Conservation (phyloP, 1,140 invertebrate genomes). For the Cheumatopsyche charites region DNA sequence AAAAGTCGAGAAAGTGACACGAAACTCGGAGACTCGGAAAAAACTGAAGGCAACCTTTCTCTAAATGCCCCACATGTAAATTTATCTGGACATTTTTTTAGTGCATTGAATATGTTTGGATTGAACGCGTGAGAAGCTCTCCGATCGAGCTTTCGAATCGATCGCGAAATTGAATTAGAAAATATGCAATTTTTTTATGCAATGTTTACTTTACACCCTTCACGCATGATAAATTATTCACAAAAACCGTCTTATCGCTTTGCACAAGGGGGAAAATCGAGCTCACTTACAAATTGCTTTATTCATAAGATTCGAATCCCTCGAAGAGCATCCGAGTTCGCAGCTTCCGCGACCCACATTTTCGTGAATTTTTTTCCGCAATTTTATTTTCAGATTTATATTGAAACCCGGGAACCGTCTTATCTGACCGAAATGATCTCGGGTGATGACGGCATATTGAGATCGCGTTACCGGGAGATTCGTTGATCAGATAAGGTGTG, state of each 20-base stretch:
- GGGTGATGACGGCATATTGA: conserved; percentile 47
- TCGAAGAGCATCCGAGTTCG: background rate
- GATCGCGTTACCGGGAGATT: conserved; percentile 46
- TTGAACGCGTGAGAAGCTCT: background rate
- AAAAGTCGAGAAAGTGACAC: conserved; percentile 23
- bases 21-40: background rate
- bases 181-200: conserved; percentile 56
- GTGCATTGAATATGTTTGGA: background rate
- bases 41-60: background rate
- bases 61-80: conserved; percentile 4
- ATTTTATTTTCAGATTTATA: conserved; percentile 51
- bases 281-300: conserved; percentile 44
- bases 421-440: conserved; percentile 36
- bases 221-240: conserved; percentile 60
- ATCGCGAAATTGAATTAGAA: conserved; percentile 52
- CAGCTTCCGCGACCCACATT: conserved; percentile 30
- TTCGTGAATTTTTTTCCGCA: conserved; percentile 49
- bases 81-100: background rate
- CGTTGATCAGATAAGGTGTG: conserved; percentile 46
- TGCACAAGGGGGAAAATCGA: conserved; percentile 4
- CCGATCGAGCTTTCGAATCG: background rate
- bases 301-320: conserved; percentile 29
- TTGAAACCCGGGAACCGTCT: conserved; percentile 50
- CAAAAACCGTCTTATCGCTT: conserved; percentile 48
- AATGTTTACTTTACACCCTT: conserved; percentile 66